These are phyloP conservation scores for Speoplatyrhinus poulsoni DNA, from an alignment of 2,113 vertebrate genomes.

Conservation along the genomic window DNA sequence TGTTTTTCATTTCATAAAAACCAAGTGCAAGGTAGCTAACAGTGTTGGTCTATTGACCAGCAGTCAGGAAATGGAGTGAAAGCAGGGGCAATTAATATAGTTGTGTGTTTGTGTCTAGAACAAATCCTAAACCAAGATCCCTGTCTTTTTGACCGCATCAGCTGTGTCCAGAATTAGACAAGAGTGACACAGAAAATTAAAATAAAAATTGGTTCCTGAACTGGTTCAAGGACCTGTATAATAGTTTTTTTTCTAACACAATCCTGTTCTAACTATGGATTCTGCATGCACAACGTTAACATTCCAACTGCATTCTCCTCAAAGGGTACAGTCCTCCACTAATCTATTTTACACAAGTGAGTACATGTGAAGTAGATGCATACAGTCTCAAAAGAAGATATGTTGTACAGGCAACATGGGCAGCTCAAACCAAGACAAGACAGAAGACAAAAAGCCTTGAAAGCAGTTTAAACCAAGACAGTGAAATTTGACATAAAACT, in stretches of 20 bases:
- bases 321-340: slow-evolving; percentile 23
- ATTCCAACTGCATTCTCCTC: slow-evolving; percentile 23
- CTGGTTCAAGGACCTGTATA: slow-evolving; percentile 38
- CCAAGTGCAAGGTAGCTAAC: slow-evolving; percentile 64
- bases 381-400: slow-evolving; percentile 18
- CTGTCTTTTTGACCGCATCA: slow-evolving; percentile 64
- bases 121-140: slow-evolving; percentile 39
- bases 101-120: slow-evolving; percentile 23
- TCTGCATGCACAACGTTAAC: slow-evolving; percentile 40
- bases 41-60: slow-evolving; percentile 52
- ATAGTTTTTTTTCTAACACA: background rate
- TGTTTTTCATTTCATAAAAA: slow-evolving; percentile 33
- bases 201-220: slow-evolving; percentile 16
- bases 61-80: slow-evolving; percentile 32
- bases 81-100: slow-evolving; percentile 19
- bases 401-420: slow-evolving; percentile 30
- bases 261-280: slow-evolving; percentile 41
- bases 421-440: slow-evolving; percentile 33
- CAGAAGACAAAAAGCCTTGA: slow-evolving; percentile 39
- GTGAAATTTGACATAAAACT: slow-evolving; percentile 43
- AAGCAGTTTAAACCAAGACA: slow-evolving; percentile 44
- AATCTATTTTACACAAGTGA: slow-evolving; percentile 25
- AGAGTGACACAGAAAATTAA: slow-evolving; percentile 11
- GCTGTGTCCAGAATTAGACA: slow-evolving; percentile 58
- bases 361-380: slow-evolving; percentile 13